phyloP scores from a whole-genome alignment of 2,797 vertebrate species.

The Buceros bicornis region DNA sequence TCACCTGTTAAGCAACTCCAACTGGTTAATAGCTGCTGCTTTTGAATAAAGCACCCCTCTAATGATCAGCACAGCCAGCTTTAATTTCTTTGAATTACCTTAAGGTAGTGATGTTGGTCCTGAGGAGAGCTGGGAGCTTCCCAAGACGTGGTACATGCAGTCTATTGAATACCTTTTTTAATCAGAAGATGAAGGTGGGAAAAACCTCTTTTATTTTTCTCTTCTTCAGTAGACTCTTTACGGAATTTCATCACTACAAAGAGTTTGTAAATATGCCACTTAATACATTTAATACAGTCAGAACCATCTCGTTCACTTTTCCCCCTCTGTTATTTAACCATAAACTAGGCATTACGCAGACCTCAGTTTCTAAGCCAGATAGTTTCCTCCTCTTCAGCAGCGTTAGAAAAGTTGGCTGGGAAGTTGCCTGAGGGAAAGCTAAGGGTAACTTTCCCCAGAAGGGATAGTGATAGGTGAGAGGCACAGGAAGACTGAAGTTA shows the following conservation, averaged over 20 bases:
- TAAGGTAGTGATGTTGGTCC: neutral
- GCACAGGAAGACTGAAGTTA: neutral
- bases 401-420: neutral
- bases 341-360: neutral
- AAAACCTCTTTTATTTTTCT: neutral
- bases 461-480: neutral
- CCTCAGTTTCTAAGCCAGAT: neutral
- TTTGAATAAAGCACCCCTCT: neutral
- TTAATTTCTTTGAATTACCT: neutral
- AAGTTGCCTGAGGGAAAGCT: neutral
- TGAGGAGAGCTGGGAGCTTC: neutral
- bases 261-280: neutral
- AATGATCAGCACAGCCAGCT: neutral
- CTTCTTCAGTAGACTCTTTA: neutral
- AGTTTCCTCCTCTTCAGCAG: neutral
- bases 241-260: neutral
- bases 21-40: neutral
- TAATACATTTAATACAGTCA: neutral
- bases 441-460: neutral
- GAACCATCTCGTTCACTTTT: neutral
- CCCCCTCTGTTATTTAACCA: rapidly evolving
- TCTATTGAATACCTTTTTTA: neutral
- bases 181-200: neutral
- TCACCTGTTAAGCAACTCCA: slow-evolving; percentile 14
- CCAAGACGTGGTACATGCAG: neutral